Evolutionary conservation across 2,113 vertebrate genomes (phyloP), one percentile per base, ranked within the genome.

Genomic region (Beaufortia kweichowensis): DNA sequence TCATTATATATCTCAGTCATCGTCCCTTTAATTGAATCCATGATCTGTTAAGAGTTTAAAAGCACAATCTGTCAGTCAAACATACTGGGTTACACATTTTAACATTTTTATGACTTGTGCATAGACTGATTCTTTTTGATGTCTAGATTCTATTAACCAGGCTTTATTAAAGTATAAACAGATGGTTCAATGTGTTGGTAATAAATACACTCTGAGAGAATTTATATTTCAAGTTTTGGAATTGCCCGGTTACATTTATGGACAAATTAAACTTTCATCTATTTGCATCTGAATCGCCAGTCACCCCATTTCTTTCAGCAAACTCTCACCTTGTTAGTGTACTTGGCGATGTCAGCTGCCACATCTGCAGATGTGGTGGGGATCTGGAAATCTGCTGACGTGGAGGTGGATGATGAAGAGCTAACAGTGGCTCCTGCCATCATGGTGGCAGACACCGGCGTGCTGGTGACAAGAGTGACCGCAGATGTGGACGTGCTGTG

Each of bases 1-100:
- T 98, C 96, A 12, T 96, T 98, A 81, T 97, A 98, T 79, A 98
- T 95, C 88, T 98, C 97, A 6, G 93, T 96, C 95, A 98, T 96
- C 33, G 97, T 98, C 79, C 97, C 97, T 91, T 98, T 98, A 78
- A 98, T 98, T 26, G 95, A 94, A 84, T 99, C 97, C 96, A 98
- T 95, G 90, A 99, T 98, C 97, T 99, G 88, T 78, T 81, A 50
- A 79, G 4, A 75, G 15, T 75, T 81, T 21, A 90, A 90, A 76
- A 9, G 76, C 68, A 7, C 1, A 53, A n/a, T n/a, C n/a, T n/a
- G n/a, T 55, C 6, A 12, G 23, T 67, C 2, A 53, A 26, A n/a
- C n/a, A n/a, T n/a, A n/a, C n/a, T n/a, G n/a, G n/a, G n/a, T n/a
- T n/a, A n/a, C n/a, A n/a, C n/a, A n/a, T n/a, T n/a, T n/a, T n/a